Evolutionary conservation across 2,888 invertebrate genomes (phyloP).

Genomic region (Drosophila dives): DNA sequence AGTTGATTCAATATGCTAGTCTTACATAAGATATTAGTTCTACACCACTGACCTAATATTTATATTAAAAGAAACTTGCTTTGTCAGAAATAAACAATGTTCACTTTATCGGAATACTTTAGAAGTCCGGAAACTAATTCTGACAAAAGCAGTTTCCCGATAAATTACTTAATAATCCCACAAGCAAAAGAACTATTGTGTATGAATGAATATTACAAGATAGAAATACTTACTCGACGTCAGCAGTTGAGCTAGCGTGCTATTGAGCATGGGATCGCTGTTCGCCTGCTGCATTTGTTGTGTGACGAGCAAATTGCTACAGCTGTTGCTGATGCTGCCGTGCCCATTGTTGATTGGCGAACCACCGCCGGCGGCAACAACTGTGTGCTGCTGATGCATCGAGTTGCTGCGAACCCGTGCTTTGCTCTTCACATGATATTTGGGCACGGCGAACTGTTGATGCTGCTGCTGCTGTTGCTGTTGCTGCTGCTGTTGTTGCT

Average conservation of each 20-base stretch:
- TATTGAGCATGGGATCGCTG: constrained; percentile 91
- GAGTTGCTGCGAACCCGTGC: constrained; percentile 84
- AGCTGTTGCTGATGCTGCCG: constrained; percentile 40
- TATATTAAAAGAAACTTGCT: not conserved
- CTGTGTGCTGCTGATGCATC: constrained; percentile 81
- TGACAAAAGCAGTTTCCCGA: not conserved
- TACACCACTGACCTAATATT: not conserved
- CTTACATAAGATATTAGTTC: not conserved
- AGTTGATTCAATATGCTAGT: not conserved
- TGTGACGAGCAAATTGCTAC: constrained; percentile 64
- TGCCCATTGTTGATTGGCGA: constrained; percentile 52
- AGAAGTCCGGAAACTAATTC: not conserved
- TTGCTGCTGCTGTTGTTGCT: constrained; percentile 48
- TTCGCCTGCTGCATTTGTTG: constrained; percentile 89
- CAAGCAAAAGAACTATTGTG: not conserved
- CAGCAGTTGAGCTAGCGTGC: constrained; percentile 93
- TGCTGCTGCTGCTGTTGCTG: constrained; percentile 14
- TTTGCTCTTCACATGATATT: constrained; percentile 81
- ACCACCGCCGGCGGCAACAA: constrained; percentile 64
- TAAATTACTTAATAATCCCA: not conserved
- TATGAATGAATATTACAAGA: not conserved
- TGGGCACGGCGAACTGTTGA: constrained; percentile 82
- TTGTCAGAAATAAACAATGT: not conserved
- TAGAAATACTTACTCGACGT: constrained; percentile 84
- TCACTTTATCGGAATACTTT: not conserved